Evolutionary conservation across 1,140 invertebrate species (phyloP).

Genomic region (Drosophila lowei): DNA sequence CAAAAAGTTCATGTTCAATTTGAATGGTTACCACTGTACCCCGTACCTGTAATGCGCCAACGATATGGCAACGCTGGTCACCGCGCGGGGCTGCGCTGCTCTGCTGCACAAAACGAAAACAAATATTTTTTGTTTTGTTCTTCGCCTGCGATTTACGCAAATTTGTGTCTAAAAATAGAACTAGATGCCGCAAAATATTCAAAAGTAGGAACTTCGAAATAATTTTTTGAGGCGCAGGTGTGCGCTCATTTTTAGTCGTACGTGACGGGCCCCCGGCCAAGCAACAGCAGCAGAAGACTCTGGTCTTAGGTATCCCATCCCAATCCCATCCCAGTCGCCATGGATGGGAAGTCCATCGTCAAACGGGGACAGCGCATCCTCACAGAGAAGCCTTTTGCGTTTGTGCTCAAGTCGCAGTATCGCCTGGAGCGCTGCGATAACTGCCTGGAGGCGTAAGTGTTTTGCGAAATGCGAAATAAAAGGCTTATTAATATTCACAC

Average conservation of each 20-base stretch:
- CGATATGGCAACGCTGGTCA: no score
- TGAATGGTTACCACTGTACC: no score
- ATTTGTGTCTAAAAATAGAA: conserved; percentile 61
- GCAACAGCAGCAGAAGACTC: background rate
- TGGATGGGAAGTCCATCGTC: conserved; percentile 8
- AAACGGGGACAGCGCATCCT: conserved; percentile 84
- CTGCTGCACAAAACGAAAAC: conserved; percentile 6
- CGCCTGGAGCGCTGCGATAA: conserved; percentile 85
- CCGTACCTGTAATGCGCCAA: no score
- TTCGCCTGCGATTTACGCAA: conserved; percentile 59
- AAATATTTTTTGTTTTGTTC: conserved; percentile 19
- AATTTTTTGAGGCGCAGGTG: conserved; percentile 65
- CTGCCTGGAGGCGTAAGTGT: conserved; percentile 86
- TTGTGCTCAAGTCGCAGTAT: conserved; percentile 85
- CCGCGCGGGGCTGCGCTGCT: no score
- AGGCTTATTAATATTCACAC: background rate
- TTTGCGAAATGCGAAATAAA: background rate
- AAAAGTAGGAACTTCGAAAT: conserved; percentile 42
- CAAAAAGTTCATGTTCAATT: no score
- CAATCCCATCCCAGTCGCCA: background rate
- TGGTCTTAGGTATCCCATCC: no score
- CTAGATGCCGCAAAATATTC: conserved; percentile 70
- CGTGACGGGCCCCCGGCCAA: conserved; percentile 49
- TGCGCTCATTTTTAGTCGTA: conserved; percentile 39
- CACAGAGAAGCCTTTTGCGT: conserved; percentile 86